These are phyloP conservation scores for Solea senegalensis DNA, from an alignment of 2,113 vertebrate species.

Conservation along the genomic window DNA sequence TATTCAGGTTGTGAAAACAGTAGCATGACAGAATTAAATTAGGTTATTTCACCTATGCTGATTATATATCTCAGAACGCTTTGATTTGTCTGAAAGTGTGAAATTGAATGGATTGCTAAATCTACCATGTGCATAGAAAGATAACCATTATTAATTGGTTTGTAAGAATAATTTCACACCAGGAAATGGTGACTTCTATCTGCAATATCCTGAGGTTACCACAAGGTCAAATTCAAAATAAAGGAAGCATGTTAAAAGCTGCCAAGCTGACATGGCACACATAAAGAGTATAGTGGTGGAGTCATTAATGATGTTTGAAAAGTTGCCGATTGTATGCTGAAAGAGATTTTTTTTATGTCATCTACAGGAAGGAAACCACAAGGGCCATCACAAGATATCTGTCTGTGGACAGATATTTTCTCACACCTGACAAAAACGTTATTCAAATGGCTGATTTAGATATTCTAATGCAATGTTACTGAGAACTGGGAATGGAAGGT, in stretches of 20 bases:
- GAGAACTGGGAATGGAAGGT: too few relatives aligned
- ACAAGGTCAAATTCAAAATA: neutral
- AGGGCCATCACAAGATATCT: too few relatives aligned
- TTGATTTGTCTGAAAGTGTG: slow-evolving; percentile 23
- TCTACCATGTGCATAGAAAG: slow-evolving; percentile 6
- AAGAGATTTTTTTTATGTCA: too few relatives aligned
- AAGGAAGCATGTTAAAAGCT: too few relatives aligned
- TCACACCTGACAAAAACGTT: too few relatives aligned
- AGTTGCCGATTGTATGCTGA: neutral
- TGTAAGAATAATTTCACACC: slow-evolving; percentile 26
- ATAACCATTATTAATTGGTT: neutral
- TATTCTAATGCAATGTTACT: too few relatives aligned
- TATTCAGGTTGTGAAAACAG: neutral
- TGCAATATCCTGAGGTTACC: neutral
- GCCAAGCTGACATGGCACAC: too few relatives aligned
- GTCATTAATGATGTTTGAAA: slow-evolving; percentile 24
- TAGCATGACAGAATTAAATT: slow-evolving; percentile 2
- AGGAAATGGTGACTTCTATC: slow-evolving; percentile 3
- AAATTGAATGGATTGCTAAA: slow-evolving; percentile 30
- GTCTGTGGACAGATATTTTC: too few relatives aligned
- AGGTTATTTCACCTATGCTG: slow-evolving; percentile 6
- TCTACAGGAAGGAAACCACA: too few relatives aligned
- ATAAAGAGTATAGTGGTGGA: neutral
- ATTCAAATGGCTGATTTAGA: too few relatives aligned
- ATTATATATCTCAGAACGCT: slow-evolving; percentile 4